These are phyloP conservation scores for Cyprichromis sp. DNA, from an alignment of 2,113 vertebrate species.

Conservation along the genomic window DNA sequence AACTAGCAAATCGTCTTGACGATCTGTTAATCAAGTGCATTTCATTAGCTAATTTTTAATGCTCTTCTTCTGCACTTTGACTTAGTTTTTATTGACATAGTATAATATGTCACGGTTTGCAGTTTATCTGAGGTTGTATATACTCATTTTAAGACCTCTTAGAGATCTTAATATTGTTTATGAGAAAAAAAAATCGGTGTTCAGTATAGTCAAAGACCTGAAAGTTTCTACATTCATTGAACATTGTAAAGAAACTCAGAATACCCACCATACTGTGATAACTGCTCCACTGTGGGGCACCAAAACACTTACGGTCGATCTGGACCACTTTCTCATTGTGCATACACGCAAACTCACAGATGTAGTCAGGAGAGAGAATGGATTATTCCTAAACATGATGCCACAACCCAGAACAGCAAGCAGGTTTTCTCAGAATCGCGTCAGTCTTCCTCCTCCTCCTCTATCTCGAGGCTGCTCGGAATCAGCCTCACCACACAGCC, in stretches of 20 bases:
- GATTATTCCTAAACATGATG: neutral
- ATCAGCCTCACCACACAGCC: neutral
- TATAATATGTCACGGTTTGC: neutral
- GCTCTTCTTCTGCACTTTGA: neutral
- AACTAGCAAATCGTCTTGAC: neutral
- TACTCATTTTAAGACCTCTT: neutral
- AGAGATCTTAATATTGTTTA: neutral
- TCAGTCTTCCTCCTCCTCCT: neutral
- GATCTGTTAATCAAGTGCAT: neutral
- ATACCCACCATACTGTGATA: neutral
- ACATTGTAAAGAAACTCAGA: neutral
- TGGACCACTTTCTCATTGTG: neutral
- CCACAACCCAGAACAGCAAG: neutral
- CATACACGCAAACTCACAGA: neutral
- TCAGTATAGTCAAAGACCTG: neutral
- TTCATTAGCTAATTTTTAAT: neutral
- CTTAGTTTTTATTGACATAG: neutral
- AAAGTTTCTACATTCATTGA: neutral
- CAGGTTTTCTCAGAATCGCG: neutral
- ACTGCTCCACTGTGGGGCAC: neutral
- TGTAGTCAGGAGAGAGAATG: neutral
- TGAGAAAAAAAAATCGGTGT: neutral
- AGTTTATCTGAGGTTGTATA: neutral
- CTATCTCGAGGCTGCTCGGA: neutral
- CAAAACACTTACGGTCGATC: neutral